These are phyloP conservation scores for Eubasilissa splendida DNA, from an alignment of 2,888 invertebrate genomes.

Conservation along the genomic window DNA sequence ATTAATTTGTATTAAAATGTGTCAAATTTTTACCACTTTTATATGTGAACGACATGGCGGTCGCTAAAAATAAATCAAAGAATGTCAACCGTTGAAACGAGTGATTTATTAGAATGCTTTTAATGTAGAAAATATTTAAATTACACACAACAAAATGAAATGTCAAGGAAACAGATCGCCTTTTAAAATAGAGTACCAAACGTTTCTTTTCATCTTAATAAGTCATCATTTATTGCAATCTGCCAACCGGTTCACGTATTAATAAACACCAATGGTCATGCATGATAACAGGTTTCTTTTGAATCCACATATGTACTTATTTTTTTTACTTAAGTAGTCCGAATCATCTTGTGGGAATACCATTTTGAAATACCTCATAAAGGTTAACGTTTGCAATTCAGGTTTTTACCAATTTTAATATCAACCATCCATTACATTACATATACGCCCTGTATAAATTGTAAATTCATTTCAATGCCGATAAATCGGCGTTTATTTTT, in stretches of 20 bases:
- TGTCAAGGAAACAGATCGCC: constrained; percentile 19
- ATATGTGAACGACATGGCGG: no score
- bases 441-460: no score
- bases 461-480: no score
- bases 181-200: constrained; percentile 8
- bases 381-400: neutral
- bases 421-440: no score
- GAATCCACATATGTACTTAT: no score
- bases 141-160: constrained; percentile 5
- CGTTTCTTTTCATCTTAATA: neutral
- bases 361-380: neutral
- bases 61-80: no score
- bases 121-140: constrained; percentile 1
- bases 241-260: neutral
- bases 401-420: no score
- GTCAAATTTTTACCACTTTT: no score
- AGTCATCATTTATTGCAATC: constrained; percentile 25
- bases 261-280: neutral
- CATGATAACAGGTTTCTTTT: neutral
- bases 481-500: no score
- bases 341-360: neutral
- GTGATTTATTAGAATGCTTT: neutral
- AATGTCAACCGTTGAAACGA: neutral
- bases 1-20: no score
- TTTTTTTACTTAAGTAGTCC: neutral